Conservation (phyloP, 2,888 invertebrate genomes). For the Tipula confusa region DNA sequence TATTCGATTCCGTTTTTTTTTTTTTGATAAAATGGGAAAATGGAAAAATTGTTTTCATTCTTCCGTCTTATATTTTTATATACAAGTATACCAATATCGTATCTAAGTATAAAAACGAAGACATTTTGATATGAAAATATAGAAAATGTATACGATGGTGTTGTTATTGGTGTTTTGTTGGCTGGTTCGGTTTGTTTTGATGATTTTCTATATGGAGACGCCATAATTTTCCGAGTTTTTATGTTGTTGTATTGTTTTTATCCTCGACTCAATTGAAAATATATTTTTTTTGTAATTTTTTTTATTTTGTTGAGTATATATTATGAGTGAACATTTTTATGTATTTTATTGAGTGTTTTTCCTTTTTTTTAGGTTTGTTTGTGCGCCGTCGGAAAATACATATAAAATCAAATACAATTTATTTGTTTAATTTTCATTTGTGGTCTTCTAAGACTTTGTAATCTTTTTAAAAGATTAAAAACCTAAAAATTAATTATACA, state of each 20-base stretch:
- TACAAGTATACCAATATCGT: neutral
- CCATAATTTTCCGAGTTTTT: slow-evolving; percentile 16
- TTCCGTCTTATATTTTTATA: neutral
- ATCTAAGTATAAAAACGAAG: neutral
- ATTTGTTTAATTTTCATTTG: neutral
- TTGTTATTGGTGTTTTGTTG: neutral
- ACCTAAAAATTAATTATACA: neutral
- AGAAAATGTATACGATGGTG: too few relatives aligned
- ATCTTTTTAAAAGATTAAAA: neutral
- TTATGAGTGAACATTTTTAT: neutral
- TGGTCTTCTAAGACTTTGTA: slow-evolving; percentile 13
- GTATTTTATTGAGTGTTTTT: neutral
- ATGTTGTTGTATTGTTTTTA: neutral
- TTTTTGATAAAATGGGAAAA: neutral
- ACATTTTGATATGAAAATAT: neutral
- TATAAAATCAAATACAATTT: too few relatives aligned
- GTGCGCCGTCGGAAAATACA: neutral
- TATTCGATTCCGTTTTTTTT: neutral
- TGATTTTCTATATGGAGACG: slow-evolving; percentile 15
- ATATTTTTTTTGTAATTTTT: neutral
- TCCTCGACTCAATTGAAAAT: neutral
- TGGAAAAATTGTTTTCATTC: neutral
- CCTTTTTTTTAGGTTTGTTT: too few relatives aligned
- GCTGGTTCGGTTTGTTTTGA: slow-evolving; percentile 15
- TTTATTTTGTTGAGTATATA: neutral